Evolutionary conservation across 2,888 invertebrate genomes (phyloP).

Genomic region (Drosophila cracens): DNA sequence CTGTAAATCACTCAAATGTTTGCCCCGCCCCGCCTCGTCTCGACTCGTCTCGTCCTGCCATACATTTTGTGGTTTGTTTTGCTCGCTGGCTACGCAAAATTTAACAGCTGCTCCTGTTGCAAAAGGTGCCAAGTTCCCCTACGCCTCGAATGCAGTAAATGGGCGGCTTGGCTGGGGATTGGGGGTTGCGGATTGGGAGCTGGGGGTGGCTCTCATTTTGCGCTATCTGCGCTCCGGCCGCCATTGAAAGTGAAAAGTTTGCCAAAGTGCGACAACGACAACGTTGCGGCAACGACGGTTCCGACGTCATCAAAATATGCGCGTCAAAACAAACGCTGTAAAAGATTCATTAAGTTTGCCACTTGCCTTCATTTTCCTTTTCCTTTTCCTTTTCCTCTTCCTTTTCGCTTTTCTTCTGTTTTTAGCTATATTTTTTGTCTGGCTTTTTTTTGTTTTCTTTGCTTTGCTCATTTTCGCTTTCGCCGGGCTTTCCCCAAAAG

Average conservation of each 20-base stretch:
- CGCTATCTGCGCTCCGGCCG: constrained; percentile 13
- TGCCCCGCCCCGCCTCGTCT: not conserved
- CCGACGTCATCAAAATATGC: constrained; percentile 55
- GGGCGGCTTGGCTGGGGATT: not conserved
- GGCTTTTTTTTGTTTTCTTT: not conserved
- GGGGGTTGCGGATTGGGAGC: not conserved
- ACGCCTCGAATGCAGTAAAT: constrained; percentile 28
- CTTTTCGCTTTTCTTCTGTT: not conserved
- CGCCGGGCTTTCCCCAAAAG: constrained; percentile 16
- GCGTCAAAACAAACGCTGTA: constrained; percentile 70
- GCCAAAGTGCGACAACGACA: constrained; percentile 64
- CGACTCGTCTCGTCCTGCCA: constrained; percentile 10
- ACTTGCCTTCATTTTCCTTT: constrained; percentile 17
- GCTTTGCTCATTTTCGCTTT: constrained; percentile 14
- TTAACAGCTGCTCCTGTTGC: constrained; percentile 33
- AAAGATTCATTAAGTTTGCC: constrained; percentile 69
- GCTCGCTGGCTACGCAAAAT: constrained; percentile 68
- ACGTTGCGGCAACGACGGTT: constrained; percentile 11
- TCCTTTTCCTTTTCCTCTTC: constrained; percentile 11
- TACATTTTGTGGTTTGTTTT: constrained; percentile 73
- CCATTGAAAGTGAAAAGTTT: constrained; percentile 75
- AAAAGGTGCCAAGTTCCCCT: constrained; percentile 67
- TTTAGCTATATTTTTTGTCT: not conserved
- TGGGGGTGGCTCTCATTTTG: not conserved
- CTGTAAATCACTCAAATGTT: constrained; percentile 51